Conservation (phyloP, 2,888 invertebrate species). For the Spilosoma lubricipeda region DNA sequence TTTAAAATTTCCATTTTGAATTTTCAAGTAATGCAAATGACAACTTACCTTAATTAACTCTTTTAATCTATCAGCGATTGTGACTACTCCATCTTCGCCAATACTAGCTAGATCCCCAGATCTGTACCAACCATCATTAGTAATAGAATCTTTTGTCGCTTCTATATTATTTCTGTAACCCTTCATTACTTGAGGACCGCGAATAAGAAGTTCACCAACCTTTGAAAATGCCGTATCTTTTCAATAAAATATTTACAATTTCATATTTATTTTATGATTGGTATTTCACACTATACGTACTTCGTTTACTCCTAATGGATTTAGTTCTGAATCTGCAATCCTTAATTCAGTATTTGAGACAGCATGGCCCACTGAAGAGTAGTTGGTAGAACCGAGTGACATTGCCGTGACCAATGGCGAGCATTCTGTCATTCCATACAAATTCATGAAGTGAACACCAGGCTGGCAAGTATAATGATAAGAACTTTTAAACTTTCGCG, state of each 20-base stretch:
- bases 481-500: too few relatives aligned
- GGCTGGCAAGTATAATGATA: constrained; percentile 59
- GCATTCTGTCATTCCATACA: constrained; percentile 90
- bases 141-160: constrained; percentile 89
- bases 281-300: constrained; percentile 46
- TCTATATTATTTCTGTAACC: constrained; percentile 91
- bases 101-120: constrained; percentile 90
- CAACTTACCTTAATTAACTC: constrained; percentile 92
- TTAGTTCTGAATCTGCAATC: constrained; percentile 73
- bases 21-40: background rate
- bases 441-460: constrained; percentile 67
- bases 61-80: constrained; percentile 91
- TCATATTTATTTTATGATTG: background rate
- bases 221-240: constrained; percentile 32
- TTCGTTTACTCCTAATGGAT: constrained; percentile 82
- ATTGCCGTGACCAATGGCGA: constrained; percentile 85
- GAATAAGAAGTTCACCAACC: constrained; percentile 68
- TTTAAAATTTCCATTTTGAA: too few relatives aligned
- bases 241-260: background rate
- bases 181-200: constrained; percentile 92
- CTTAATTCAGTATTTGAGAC: constrained; percentile 88
- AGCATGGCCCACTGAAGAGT: constrained; percentile 83
- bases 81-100: constrained; percentile 88
- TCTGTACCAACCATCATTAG: constrained; percentile 90
- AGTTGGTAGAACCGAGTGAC: constrained; percentile 56